A percentile compares a stretch with the other conserved stretches of the same genome.
phyloP scores from a whole-genome alignment of 2,888 invertebrate species.

The Erebia palarica region DNA sequence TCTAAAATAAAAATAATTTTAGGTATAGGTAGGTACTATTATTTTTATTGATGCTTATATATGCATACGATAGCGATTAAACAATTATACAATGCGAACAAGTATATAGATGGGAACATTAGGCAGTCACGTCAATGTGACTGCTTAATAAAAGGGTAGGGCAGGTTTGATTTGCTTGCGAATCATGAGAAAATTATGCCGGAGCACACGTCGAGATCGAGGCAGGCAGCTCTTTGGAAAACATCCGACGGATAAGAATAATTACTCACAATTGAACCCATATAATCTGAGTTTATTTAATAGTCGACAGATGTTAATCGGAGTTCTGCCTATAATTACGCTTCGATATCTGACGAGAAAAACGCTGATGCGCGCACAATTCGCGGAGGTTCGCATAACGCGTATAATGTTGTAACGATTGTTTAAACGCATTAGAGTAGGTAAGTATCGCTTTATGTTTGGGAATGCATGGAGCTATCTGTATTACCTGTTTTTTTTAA shows the following conservation, averaged over 20 bases:
- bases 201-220: conserved; percentile 57
- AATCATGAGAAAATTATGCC: conserved; percentile 81
- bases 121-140: conserved; percentile 72
- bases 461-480: neutral
- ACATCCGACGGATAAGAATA: conserved; percentile 82
- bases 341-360: conserved; percentile 76
- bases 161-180: conserved; percentile 75
- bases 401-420: conserved; percentile 51
- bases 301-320: conserved; percentile 83
- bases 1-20: too few species aligned
- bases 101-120: conserved; percentile 60
- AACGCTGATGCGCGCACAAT: conserved; percentile 59
- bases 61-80: conserved; percentile 31
- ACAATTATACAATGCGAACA: conserved; percentile 39
- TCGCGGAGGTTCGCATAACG: conserved; percentile 52
- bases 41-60: neutral
- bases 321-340: conserved; percentile 74
- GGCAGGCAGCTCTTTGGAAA: conserved; percentile 71
- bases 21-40: too few species aligned
- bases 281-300: conserved; percentile 79
- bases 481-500: neutral
- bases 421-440: conserved; percentile 27
- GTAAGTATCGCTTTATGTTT: neutral
- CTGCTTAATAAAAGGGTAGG: conserved; percentile 76
- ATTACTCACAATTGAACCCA: conserved; percentile 82